These are phyloP conservation scores for Pomatorhinus ruficollis DNA, from an alignment of 2,113 vertebrate species.

Conservation along the genomic window DNA sequence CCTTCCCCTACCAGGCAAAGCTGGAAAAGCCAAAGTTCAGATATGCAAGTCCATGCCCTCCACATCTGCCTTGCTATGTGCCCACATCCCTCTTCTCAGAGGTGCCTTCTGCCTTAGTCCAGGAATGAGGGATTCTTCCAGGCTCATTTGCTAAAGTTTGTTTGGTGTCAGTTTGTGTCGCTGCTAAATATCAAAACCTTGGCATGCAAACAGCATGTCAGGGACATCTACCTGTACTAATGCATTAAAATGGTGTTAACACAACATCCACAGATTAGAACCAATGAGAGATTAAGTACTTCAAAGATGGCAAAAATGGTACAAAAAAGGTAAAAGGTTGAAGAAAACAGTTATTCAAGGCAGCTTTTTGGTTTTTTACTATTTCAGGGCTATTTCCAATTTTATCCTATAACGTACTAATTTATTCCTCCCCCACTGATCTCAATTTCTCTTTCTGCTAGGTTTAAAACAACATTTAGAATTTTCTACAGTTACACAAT, in stretches of 20 bases:
- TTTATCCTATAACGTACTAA: conserved; percentile 65
- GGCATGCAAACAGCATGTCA: neutral
- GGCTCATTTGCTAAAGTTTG: neutral
- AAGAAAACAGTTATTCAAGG: neutral
- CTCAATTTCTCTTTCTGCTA: conserved; percentile 55
- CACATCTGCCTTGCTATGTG: neutral
- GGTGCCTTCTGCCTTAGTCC: neutral
- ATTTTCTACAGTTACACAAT: neutral
- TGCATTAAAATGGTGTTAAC: neutral
- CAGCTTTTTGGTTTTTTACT: neutral
- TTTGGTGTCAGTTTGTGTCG: neutral
- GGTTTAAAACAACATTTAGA: conserved; percentile 48
- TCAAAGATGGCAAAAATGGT: neutral
- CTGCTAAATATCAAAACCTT: neutral
- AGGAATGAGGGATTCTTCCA: neutral
- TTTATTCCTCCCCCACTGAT: conserved; percentile 66
- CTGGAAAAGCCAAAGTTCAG: neutral
- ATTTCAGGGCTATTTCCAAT: conserved; percentile 65
- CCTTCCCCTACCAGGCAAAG: neutral
- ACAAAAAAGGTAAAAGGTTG: neutral
- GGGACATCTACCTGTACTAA: neutral
- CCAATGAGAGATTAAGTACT: neutral
- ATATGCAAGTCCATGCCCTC: neutral
- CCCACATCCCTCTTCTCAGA: neutral
- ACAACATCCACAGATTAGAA: neutral